Base-by-base conservation (phyloP, 2,888 invertebrate species). In the Parnassius smintheus region DNA sequence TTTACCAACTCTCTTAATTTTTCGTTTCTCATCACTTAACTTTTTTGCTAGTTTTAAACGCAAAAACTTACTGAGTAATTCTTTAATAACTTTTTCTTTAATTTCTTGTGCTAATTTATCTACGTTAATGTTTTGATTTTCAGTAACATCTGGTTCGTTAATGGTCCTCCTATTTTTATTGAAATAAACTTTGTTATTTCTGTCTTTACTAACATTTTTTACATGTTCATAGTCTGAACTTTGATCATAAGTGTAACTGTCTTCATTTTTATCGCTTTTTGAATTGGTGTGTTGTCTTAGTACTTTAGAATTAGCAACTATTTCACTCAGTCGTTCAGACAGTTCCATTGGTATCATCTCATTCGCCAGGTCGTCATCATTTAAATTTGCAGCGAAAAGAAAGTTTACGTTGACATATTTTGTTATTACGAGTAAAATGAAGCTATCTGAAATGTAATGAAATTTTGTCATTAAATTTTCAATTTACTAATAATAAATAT, bases 381-480 rank as follows among this genome's bases (percentile, higher is more conserved):
- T 54, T 1, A 62, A 13, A 44, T 58, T 53, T 0, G 62, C 54
- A n/a, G 62, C 44, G 11, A 62, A 45, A 11, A 57, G n/a, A 4
- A 62, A 58, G n/a, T 62, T 54, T 44, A 54, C 35, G 11, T 62
- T 41, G 10, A 62, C 58, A 22, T 44, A 48, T 11, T 49, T 54
- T 49, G 53, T 42, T 8, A 49, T 13, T 9, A 58, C 18, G 18
- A 18, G 18, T 18, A 18, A n/a, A 13, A 58, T 18, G 3, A 62
- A 44, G 48, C 25, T 13, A 46, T 49, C 62, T 62, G 57, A 22
- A 62, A 62, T 35, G 46, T 56, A 11, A 46, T 35, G 4, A 35
- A 35, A 4, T 4, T 7, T 35, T 35, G 4, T 35, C 4, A 35
- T 7, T 35, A 35, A 35, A 35, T 35, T 35, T 7, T 35, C 35